A percentile compares a stretch with the other conserved stretches of the same genome.
Evolutionary conservation across 2,797 vertebrate genomes (phyloP).

Genomic region (Alca torda): DNA sequence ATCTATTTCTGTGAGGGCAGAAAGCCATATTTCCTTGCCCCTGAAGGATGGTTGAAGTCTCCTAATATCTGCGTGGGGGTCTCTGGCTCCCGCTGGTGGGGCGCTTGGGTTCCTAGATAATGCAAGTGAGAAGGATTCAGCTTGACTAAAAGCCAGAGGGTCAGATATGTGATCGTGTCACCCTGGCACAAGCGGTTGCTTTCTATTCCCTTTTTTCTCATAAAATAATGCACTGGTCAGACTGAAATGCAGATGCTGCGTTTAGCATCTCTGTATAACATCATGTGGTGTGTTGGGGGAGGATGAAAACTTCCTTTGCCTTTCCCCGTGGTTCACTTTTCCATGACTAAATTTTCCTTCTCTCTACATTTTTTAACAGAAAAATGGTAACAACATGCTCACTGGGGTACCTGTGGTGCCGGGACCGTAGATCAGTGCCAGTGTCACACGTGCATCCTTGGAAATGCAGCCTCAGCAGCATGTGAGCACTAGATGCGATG

Average conservation of each 20-base stretch:
- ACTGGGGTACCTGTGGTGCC: not conserved
- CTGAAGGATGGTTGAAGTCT: not conserved
- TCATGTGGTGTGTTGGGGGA: not conserved
- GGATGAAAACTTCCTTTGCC: not conserved
- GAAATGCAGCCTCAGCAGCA: not conserved
- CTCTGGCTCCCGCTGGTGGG: not conserved
- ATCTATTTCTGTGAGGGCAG: not conserved
- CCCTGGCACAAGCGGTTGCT: not conserved
- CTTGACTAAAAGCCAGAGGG: accelerated
- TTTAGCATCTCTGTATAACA: not conserved
- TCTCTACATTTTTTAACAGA: not conserved
- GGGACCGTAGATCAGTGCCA: not conserved
- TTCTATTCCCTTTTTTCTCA: not conserved
- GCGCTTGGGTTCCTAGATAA: not conserved
- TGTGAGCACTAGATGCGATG: not conserved
- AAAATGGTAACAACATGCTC: not conserved
- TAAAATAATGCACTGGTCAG: not conserved
- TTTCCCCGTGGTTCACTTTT: not conserved
- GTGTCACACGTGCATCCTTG: not conserved
- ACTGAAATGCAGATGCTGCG: not conserved
- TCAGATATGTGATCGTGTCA: not conserved
- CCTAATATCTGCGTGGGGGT: not conserved
- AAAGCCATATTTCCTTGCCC: not conserved
- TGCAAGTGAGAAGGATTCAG: not conserved
- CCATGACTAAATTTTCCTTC: not conserved